Base-by-base conservation (phyloP, 2,113 vertebrate species). In the Perognathus longimembris region DNA sequence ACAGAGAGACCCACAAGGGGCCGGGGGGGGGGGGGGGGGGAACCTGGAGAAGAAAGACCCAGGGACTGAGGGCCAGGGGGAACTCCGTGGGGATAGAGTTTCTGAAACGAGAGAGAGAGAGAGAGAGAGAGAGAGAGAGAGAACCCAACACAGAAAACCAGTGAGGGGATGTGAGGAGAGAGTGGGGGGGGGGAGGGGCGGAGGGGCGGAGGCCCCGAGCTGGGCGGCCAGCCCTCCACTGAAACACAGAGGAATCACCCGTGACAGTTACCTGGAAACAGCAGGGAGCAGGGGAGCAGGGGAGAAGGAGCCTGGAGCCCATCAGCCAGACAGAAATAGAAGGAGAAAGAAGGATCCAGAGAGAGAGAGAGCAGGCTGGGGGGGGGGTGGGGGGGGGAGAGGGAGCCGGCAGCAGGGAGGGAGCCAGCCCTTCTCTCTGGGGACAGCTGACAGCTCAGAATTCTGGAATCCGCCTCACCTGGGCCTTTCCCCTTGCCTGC, bases 21-120 rank as follows among this genome's bases (percentile, higher is more conserved):
- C 1, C 1, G 10, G 3, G 0, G 0, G 6, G 36, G 10, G 45
- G 32, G 7, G 1, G n/a, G n/a, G 73, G 40, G 5, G 2, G 3
- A 26, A 77, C 54, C 50, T 6, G 4, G 91, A 11, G n/a, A 7
- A 3, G 32, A 20, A 11, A 17, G 61, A 9, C 20, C 30, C 3
- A 2, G 59, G 14, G 24, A 2, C 3, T 6, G 1, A 71, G 64
- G 32, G 4, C 24, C 54, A 92, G 34, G 10, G 36, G 20, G 2
- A 9, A 6, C 2, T 11, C 50, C 2, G 0, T 0, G 32, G 74
- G 69, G 34, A 8, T 1, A 0, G 0, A 12, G 20, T 24, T 57
- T 67, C 88, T 73, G 80, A 57, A 18, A 26, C 32, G 1, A 54
- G 30, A 59, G 30, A 66, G 26, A 0, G 10, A 36, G 61, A 32